Conservation (phyloP, 2,113 vertebrate genomes). For the Axis porcinus region DNA sequence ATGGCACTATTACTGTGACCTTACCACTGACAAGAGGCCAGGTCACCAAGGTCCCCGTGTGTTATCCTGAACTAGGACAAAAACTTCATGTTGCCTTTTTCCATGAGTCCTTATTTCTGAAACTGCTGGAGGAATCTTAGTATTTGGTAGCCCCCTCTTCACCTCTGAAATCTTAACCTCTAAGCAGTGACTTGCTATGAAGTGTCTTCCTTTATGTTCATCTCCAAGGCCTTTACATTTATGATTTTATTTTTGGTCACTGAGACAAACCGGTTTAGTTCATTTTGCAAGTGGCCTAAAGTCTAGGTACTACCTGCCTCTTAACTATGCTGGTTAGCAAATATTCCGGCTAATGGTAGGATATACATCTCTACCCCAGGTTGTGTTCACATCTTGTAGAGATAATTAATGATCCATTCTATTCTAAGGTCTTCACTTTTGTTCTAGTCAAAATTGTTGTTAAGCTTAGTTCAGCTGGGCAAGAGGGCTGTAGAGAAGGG, state of each 20-base stretch:
- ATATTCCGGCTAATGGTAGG: background rate
- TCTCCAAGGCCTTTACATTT: background rate
- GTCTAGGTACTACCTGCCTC: background rate
- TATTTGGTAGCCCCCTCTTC: background rate
- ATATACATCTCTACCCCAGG: background rate
- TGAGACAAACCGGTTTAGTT: background rate
- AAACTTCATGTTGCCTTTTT: background rate
- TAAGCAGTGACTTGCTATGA: background rate
- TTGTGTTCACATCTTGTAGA: background rate
- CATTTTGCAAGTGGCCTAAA: background rate
- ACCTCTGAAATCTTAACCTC: background rate
- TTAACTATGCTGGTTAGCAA: background rate
- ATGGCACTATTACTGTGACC: background rate
- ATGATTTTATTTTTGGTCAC: constrained; percentile 22
- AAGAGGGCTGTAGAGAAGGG: background rate
- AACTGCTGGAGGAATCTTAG: background rate
- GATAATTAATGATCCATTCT: background rate
- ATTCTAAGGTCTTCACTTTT: background rate
- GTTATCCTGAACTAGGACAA: background rate
- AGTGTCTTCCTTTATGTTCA: background rate
- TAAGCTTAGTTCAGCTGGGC: constrained; percentile 2
- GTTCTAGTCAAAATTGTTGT: background rate
- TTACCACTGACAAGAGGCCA: background rate
- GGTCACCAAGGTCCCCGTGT: background rate
- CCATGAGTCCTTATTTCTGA: background rate